Conservation (phyloP, 2,113 vertebrate species). For the Clarias batrachus region DNA sequence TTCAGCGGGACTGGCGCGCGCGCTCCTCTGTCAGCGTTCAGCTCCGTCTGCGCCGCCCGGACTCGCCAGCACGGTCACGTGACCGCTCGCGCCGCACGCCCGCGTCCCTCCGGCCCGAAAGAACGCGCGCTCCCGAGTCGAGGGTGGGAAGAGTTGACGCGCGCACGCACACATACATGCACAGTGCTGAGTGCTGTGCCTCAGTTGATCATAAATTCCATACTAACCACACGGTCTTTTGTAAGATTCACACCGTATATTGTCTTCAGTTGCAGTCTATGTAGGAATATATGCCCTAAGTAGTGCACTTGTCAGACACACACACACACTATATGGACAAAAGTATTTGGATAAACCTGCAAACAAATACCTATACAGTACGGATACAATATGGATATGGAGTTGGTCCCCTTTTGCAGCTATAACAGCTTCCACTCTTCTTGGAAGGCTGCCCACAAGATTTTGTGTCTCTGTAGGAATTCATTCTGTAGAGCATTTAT, state of each 20-base stretch:
- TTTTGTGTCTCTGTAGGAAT: too few species aligned
- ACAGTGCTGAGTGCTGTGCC: too few species aligned
- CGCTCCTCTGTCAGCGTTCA: conserved; percentile 55
- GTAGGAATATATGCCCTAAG: neutral
- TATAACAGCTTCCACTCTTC: too few species aligned
- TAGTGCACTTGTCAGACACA: neutral
- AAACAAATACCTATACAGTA: too few species aligned
- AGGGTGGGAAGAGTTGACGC: conserved; percentile 45
- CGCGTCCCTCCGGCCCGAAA: conserved; percentile 45
- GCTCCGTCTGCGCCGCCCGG: conserved; percentile 47
- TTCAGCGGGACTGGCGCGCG: conserved; percentile 57
- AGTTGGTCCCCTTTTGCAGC: too few species aligned
- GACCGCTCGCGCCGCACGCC: conserved; percentile 48
- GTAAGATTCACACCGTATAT: neutral
- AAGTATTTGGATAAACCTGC: too few species aligned
- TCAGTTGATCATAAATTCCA: neutral
- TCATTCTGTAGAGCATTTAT: too few species aligned
- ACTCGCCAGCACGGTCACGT: conserved; percentile 58
- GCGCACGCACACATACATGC: conserved; percentile 16
- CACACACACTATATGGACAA: neutral
- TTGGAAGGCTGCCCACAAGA: too few species aligned
- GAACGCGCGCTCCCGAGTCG: conserved; percentile 47
- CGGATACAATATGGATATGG: too few species aligned
- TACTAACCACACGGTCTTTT: neutral
- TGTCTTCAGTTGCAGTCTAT: neutral